phyloP scores from a whole-genome alignment of 1,140 invertebrate genomes.

The Globodera rostochiensis region DNA sequence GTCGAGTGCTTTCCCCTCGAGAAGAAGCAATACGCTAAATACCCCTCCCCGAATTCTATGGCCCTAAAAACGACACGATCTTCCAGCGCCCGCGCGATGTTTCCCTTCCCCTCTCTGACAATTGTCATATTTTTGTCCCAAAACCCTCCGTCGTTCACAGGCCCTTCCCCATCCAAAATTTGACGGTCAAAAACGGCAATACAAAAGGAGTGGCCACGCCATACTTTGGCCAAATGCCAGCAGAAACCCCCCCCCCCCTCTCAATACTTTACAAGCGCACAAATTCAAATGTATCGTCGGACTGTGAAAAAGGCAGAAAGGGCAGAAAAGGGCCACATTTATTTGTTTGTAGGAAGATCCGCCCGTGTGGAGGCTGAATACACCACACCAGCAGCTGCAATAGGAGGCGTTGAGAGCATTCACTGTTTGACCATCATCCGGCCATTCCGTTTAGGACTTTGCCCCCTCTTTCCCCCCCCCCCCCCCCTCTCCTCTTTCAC shows the following conservation, averaged over 20 bases:
- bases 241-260: not conserved
- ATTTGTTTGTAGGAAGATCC: not conserved
- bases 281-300: not conserved
- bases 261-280: not conserved
- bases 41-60: not conserved
- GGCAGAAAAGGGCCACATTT: not conserved
- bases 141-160: not conserved
- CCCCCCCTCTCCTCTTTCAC: too few relatives aligned
- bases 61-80: not conserved
- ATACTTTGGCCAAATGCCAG: not conserved
- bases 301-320: not conserved
- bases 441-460: too few relatives aligned
- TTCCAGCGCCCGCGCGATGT: not conserved
- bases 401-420: not conserved
- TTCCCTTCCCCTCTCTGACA: not conserved
- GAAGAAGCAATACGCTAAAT: not conserved
- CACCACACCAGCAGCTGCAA: not conserved
- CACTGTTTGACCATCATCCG: too few relatives aligned
- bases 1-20: not conserved
- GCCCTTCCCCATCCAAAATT: not conserved
- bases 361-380: not conserved
- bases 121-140: not conserved
- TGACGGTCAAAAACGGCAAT: not conserved
- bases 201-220: not conserved
- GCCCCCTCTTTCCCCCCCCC: too few relatives aligned